Percentiles rank a stretch among this genome's conserved stretches.
Conservation (phyloP, 1,140 invertebrate genomes). For the Gryon sp. region DNA sequence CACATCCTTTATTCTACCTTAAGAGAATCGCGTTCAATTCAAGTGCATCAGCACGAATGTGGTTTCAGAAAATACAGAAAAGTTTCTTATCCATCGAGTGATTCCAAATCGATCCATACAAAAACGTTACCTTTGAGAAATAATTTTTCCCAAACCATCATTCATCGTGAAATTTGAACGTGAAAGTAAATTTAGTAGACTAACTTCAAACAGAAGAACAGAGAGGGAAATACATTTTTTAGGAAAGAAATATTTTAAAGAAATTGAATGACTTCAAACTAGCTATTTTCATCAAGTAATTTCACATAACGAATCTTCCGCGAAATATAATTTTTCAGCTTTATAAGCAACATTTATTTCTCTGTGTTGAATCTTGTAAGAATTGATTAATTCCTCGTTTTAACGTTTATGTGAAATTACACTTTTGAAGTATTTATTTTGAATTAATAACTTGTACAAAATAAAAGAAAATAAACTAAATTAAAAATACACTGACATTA, state of each 20-base stretch:
- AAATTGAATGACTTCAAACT: constrained; percentile 31
- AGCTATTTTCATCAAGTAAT: constrained; percentile 31
- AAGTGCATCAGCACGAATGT: constrained; percentile 58
- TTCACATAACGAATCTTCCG: constrained; percentile 13
- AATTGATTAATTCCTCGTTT: no score
- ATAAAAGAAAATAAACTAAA: no score
- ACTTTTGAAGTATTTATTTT: no score
- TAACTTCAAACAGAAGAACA: constrained; percentile 30
- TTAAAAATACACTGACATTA: no score
- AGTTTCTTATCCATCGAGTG: constrained; percentile 57
- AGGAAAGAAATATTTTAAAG: constrained; percentile 30
- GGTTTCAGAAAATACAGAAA: constrained; percentile 46
- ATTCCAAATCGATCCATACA: constrained; percentile 50
- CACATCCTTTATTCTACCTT: constrained; percentile 55
- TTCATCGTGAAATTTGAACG: constrained; percentile 41
- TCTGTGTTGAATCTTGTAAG: no score
- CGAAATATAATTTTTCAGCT: background rate
- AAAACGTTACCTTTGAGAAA: constrained; percentile 55
- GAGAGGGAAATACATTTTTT: constrained; percentile 19
- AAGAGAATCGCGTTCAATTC: constrained; percentile 54
- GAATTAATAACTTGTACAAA: no score
- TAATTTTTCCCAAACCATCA: constrained; percentile 48
- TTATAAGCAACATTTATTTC: no score
- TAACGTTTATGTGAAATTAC: no score
- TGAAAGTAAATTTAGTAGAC: constrained; percentile 44